A percentile compares a stretch with the other conserved stretches of the same genome.
Evolutionary conservation across 2,888 invertebrate species (phyloP).

Genomic region (Neoascia interrupta): DNA sequence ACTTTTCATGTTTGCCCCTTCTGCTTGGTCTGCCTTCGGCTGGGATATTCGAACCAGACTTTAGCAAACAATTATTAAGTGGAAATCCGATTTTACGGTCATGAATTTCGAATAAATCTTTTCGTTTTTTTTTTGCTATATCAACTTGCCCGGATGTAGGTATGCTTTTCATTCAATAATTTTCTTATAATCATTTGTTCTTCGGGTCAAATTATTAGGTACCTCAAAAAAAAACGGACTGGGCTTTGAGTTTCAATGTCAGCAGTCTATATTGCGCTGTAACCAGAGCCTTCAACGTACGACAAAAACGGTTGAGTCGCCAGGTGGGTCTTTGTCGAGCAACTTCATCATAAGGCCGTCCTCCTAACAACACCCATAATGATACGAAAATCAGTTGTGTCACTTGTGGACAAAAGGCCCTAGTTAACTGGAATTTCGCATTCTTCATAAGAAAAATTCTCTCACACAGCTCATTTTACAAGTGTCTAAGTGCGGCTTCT

Average conservation of each 20-base stretch:
- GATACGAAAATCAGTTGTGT: too few species aligned
- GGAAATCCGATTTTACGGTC: constrained; percentile 67
- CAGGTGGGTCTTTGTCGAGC: neutral
- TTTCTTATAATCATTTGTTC: too few species aligned
- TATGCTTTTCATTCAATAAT: neutral
- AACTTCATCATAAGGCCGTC: too few species aligned
- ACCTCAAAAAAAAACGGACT: neutral
- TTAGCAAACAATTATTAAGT: constrained; percentile 66
- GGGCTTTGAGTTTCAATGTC: constrained; percentile 4
- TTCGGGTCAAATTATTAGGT: constrained; percentile 10
- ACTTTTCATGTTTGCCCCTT: too few species aligned
- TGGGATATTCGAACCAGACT: constrained; percentile 32
- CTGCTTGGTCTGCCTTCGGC: constrained; percentile 14
- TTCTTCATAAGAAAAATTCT: neutral
- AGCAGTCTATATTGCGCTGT: neutral
- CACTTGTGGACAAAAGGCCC: neutral
- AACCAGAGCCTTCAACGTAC: neutral
- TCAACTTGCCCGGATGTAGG: neutral
- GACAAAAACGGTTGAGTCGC: neutral
- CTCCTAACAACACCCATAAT: too few species aligned
- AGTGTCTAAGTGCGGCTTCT: neutral
- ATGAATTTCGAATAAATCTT: constrained; percentile 65
- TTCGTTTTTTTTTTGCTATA: neutral
- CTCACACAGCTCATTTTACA: constrained; percentile 11
- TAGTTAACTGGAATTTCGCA: neutral